phyloP scores from a whole-genome alignment of 2,888 invertebrate species.

The Limnephilus rhombicus region DNA sequence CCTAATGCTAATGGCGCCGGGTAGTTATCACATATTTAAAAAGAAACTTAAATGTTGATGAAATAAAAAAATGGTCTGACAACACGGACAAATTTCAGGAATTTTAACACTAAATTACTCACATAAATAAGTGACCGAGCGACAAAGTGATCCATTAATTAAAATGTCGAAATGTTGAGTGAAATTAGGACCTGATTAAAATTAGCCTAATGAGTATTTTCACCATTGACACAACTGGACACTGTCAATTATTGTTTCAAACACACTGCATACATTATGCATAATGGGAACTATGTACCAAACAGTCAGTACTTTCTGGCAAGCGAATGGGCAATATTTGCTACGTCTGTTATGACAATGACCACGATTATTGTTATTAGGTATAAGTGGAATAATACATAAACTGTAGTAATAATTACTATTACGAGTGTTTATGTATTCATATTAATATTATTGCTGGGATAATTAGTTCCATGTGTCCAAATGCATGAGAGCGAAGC shows the following conservation, averaged over 20 bases:
- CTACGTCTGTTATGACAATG: not conserved
- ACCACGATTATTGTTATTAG: not conserved
- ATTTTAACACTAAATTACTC: not conserved
- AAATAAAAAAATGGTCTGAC: not conserved
- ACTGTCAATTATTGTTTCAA: conserved; percentile 8
- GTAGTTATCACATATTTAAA: not conserved
- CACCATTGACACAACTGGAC: conserved; percentile 25
- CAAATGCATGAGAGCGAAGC: conserved; percentile 24
- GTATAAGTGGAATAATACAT: not conserved
- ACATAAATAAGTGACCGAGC: not conserved
- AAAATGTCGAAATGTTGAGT: not conserved
- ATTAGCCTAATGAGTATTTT: not conserved
- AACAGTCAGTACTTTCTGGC: not conserved
- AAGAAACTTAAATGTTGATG: not conserved
- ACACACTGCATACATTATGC: conserved; percentile 19
- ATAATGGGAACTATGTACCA: not conserved
- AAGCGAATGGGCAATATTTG: conserved; percentile 33
- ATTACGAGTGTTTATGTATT: conserved; percentile 48
- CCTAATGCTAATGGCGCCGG: not conserved
- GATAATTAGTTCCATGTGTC: conserved; percentile 56
- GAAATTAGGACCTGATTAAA: not conserved
- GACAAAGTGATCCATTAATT: not conserved
- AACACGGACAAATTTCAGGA: not conserved
- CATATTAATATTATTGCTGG: conserved; percentile 41
- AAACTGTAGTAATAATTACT: not conserved